Evolutionary conservation across 2,888 invertebrate species (phyloP).

Genomic region (Monoplex corrugatus): DNA sequence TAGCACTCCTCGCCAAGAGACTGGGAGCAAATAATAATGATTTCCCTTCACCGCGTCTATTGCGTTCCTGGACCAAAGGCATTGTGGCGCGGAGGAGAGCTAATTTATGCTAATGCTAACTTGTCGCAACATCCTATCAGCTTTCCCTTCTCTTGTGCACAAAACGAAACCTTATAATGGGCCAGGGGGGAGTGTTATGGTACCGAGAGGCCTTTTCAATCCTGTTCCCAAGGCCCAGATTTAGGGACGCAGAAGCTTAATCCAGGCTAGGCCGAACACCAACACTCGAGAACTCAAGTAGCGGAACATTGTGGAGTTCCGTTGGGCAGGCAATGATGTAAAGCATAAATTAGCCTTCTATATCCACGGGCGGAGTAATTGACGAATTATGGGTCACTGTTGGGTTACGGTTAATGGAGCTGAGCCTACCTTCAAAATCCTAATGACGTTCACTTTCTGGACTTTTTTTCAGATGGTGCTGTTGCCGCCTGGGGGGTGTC

Average conservation of each 20-base stretch:
- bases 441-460: too few relatives aligned
- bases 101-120: not conserved
- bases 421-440: too few relatives aligned
- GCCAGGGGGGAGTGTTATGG: not conserved
- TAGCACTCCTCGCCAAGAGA: not conserved
- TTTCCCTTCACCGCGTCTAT: not conserved
- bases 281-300: conserved; percentile 22
- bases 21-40: conserved; percentile 5
- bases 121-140: conserved; percentile 24
- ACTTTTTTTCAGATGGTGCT: too few relatives aligned
- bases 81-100: not conserved
- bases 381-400: conserved; percentile 18
- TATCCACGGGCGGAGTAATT: not conserved
- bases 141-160: not conserved
- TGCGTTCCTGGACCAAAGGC: not conserved
- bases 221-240: not conserved
- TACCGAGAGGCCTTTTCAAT: not conserved
- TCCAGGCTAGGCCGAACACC: not conserved
- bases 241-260: not conserved
- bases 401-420: not conserved
- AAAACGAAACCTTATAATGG: conserved; percentile 11
- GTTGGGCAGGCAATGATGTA: not conserved
- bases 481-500: too few relatives aligned
- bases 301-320: not conserved
- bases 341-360: not conserved